Percentiles rank a stretch among this genome's conserved stretches.
Conservation (phyloP, 1,140 invertebrate species). For the Amyelois transitella region DNA sequence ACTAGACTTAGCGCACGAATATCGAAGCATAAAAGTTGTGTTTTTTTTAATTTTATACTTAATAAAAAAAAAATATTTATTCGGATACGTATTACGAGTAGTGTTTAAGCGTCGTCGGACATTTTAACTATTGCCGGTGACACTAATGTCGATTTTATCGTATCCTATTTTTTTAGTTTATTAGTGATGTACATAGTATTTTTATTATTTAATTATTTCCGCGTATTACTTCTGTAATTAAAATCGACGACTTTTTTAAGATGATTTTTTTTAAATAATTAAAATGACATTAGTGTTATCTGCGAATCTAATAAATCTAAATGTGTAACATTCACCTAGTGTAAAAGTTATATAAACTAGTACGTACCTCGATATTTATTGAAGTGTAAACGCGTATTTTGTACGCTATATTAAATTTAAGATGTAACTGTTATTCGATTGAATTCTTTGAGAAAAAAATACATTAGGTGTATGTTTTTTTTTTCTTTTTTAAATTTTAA, state of each 20-base stretch:
- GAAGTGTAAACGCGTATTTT: slow-evolving; percentile 20
- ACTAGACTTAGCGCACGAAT: slow-evolving; percentile 44
- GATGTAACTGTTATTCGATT: slow-evolving; percentile 12
- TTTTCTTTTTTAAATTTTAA: neutral
- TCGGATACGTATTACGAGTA: slow-evolving; percentile 60
- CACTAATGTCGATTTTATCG: neutral
- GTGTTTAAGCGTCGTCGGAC: slow-evolving; percentile 24
- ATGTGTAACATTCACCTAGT: slow-evolving; percentile 48
- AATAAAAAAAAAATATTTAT: slow-evolving; percentile 63
- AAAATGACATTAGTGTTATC: slow-evolving; percentile 3
- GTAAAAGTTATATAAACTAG: slow-evolving; percentile 49
- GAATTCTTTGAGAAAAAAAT: slow-evolving; percentile 1
- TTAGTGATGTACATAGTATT: neutral
- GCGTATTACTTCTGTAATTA: too few species aligned
- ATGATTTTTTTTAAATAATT: neutral
- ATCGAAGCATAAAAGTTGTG: slow-evolving; percentile 55
- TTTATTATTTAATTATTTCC: neutral
- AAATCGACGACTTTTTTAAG: too few species aligned
- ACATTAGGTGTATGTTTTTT: slow-evolving; percentile 5
- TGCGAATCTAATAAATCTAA: slow-evolving; percentile 11
- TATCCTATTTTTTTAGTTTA: neutral
- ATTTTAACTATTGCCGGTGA: slow-evolving; percentile 7
- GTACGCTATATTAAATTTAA: slow-evolving; percentile 11
- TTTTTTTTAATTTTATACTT: slow-evolving; percentile 71
- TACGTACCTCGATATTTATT: slow-evolving; percentile 50